Evolutionary conservation across 92 coral and sea anemone species (phyloP).

Genomic region (Chrysogorgia sp.): DNA sequence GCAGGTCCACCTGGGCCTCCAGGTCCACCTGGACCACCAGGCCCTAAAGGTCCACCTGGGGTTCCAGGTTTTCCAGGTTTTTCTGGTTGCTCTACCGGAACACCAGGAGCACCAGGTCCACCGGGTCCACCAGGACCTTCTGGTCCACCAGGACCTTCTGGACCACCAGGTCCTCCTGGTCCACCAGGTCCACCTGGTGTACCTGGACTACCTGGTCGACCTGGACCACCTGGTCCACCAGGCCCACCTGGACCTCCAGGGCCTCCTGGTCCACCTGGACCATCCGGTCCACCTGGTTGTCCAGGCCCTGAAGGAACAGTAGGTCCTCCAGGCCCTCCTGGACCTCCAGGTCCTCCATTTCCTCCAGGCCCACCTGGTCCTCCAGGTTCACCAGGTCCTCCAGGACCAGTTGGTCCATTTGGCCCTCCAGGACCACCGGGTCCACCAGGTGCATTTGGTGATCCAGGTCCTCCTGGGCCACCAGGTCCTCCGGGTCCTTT

Average conservation of each 20-base stretch:
- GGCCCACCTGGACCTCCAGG: constrained; percentile 64
- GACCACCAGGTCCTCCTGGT: constrained; percentile 62
- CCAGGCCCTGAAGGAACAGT: constrained; percentile 70
- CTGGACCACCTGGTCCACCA: constrained; percentile 54
- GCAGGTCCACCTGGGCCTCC: constrained; percentile 68
- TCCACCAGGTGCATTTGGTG: constrained; percentile 67
- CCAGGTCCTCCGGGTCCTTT: constrained; percentile 67
- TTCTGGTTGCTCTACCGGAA: constrained; percentile 53
- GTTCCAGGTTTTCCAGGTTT: constrained; percentile 62
- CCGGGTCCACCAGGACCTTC: constrained; percentile 62
- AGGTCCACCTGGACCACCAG: constrained; percentile 44
- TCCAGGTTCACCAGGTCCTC: constrained; percentile 67
- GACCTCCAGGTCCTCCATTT: constrained; percentile 57
- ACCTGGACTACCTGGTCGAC: constrained; percentile 57
- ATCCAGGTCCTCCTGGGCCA: constrained; percentile 74
- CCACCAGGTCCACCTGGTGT: constrained; percentile 55
- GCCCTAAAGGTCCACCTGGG: constrained; percentile 61
- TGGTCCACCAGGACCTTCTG: constrained; percentile 65
- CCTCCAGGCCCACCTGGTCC: constrained; percentile 67
- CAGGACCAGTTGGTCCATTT: constrained; percentile 53
- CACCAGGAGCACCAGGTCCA: constrained; percentile 53
- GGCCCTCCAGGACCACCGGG: constrained; percentile 44
- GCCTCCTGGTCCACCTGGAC: constrained; percentile 75
- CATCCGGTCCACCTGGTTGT: constrained; percentile 65
- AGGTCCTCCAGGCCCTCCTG: constrained; percentile 69